Evolutionary conservation across 2,113 vertebrate species (phyloP), one percentile per base, ranked within the genome.

Genomic region (Tragelaphus scriptus): DNA sequence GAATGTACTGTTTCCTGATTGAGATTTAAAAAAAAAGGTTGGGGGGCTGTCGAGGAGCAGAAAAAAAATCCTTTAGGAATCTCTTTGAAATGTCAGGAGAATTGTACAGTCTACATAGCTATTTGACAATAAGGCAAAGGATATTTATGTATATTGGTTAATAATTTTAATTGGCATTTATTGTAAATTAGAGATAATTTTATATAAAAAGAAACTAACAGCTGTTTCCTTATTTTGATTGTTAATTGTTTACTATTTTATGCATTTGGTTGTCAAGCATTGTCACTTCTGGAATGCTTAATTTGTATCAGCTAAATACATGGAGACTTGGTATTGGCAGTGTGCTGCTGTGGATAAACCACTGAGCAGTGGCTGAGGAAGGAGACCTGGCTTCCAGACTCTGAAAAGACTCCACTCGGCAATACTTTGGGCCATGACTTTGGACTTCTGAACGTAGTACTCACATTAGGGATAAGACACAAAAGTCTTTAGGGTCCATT

Each of bases 201-300:
- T 97, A 97, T 98, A 97, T 95, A 97, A 98, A 98, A 97, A 96
- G 94, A 98, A 90, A 93, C 77, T 68, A 93, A 98, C 98, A 96
- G 93, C 93, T 98, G 98, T 98, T 98, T 98, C 94, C 85, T 96
- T 90, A 93, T 98, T 97, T 98, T 80, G 93, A 84, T 98, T 98
- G 98, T 95, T 97, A 93, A 97, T 97, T 97, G 91, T 84, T 44
- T 25, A 19, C 93, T 91, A 44, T 91, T 90, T 97, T 97, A 97
- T 93, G 97, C 95, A 71, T 98, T 98, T 98, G 98, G 94, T 96
- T 98, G 95, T 98, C 96, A 98, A 98, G 97, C 85, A 89, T 23
- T 92, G 85, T 94, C 95, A 98, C 81, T 95, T 98, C 95, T 97
- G 85, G 95, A 98, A 97, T 90, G 96, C 94, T 94, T 95, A 97